Percentiles rank a stretch among this genome's conserved stretches.
Evolutionary conservation across 2,888 invertebrate species (phyloP).

Genomic region (Spisula subtruncata): DNA sequence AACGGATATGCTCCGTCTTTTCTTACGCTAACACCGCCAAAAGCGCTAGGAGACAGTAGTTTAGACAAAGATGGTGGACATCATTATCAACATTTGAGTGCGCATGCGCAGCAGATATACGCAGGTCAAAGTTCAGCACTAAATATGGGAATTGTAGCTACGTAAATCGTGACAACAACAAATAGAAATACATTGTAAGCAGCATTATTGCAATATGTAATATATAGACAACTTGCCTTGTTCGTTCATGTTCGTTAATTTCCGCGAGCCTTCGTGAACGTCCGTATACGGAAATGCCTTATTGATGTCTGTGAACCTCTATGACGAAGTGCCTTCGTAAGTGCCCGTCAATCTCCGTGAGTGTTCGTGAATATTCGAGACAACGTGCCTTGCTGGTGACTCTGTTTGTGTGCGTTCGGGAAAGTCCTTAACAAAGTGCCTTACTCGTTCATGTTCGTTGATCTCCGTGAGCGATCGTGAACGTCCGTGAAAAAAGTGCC

Average conservation of each 20-base stretch:
- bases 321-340: constrained; percentile 6
- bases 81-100: constrained; percentile 64
- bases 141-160: constrained; percentile 71
- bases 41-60: constrained; percentile 52
- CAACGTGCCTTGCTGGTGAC: constrained; percentile 14
- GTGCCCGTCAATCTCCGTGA: constrained; percentile 8
- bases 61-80: constrained; percentile 63
- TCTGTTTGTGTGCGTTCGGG: neutral
- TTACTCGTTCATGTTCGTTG: constrained; percentile 15
- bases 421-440: neutral
- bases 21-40: constrained; percentile 69
- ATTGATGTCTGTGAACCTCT: neutral
- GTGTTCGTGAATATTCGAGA: neutral
- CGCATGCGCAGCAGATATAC: constrained; percentile 72
- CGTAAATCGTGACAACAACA: constrained; percentile 32
- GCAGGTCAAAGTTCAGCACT: constrained; percentile 66
- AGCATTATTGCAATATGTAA: constrained; percentile 30
- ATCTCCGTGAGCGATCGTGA: constrained; percentile 6
- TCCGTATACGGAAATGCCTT: constrained; percentile 28
- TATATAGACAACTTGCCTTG: constrained; percentile 17
- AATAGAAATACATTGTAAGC: neutral
- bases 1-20: constrained; percentile 62
- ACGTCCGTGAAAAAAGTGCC: constrained; percentile 35
- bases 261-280: neutral
- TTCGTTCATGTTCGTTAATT: constrained; percentile 18